phyloP scores from a whole-genome alignment of 1,140 invertebrate species.

The Chlorops oryzae region DNA sequence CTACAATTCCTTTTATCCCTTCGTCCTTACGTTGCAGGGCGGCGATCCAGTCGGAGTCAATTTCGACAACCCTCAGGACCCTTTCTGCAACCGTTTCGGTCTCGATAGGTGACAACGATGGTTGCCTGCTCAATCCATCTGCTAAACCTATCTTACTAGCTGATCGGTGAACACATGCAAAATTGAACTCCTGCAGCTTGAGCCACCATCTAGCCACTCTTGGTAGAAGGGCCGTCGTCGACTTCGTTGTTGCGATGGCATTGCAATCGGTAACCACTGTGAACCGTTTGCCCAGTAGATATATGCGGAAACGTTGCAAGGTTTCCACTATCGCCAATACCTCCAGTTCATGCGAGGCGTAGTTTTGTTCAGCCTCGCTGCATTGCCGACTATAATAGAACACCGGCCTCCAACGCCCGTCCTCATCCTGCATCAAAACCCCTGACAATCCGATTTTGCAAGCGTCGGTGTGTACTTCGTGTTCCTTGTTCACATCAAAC shows the following conservation, averaged over 20 bases:
- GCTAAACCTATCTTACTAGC: background rate
- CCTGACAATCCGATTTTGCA: background rate
- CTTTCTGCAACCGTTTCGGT: background rate
- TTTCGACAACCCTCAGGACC: background rate
- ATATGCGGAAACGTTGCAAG: conserved; percentile 11
- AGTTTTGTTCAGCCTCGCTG: conserved; percentile 19
- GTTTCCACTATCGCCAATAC: conserved; percentile 16
- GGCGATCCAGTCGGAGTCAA: background rate
- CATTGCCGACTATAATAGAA: conserved; percentile 15
- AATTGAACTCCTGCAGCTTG: conserved; percentile 8
- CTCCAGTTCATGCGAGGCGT: conserved; percentile 26
- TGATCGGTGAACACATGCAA: background rate
- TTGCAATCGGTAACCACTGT: conserved; percentile 16
- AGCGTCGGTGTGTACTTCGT: conserved; percentile 1
- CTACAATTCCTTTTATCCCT: background rate
- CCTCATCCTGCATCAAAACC: background rate
- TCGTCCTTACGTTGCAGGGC: background rate
- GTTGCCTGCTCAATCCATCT: background rate
- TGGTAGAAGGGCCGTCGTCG: conserved; percentile 15
- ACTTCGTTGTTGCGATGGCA: conserved; percentile 2
- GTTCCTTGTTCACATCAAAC: background rate
- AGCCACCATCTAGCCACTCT: conserved; percentile 40
- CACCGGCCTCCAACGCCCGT: conserved; percentile 2
- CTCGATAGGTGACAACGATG: background rate
- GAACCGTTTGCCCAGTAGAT: conserved; percentile 11